These are phyloP conservation scores for Drosophila vallismaia DNA, from an alignment of 2,888 invertebrate species.

Conservation along the genomic window DNA sequence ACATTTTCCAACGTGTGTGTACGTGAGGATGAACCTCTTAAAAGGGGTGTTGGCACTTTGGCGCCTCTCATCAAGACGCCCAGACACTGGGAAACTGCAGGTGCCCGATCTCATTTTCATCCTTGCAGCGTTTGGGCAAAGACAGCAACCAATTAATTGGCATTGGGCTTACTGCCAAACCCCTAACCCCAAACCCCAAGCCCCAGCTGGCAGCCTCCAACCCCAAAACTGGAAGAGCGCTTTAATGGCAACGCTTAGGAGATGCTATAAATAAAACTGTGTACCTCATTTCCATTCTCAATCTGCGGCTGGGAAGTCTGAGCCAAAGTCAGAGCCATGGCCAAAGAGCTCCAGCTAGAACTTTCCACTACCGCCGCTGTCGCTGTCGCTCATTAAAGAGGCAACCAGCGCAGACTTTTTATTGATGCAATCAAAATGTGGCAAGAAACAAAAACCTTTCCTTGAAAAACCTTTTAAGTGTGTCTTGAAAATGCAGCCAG, in stretches of 20 bases:
- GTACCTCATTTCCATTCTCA: slow-evolving; percentile 77
- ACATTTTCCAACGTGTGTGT: slow-evolving; percentile 16
- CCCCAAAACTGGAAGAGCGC: slow-evolving; percentile 43
- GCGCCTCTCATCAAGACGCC: slow-evolving; percentile 75
- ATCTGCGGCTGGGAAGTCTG: slow-evolving; percentile 34
- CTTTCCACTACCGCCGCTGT: slow-evolving; percentile 47
- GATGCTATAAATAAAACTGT: slow-evolving; percentile 75
- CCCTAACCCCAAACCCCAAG: slow-evolving; percentile 27
- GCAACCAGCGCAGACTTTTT: slow-evolving; percentile 58
- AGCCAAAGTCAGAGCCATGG: neutral
- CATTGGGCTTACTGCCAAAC: slow-evolving; percentile 50
- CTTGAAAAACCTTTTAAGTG: slow-evolving; percentile 48
- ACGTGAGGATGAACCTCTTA: slow-evolving; percentile 25
- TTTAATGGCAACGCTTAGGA: slow-evolving; percentile 76
- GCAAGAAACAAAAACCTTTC: slow-evolving; percentile 47
- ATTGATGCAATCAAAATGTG: slow-evolving; percentile 74
- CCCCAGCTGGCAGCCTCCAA: neutral
- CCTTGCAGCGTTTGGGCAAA: slow-evolving; percentile 64
- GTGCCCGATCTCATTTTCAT: slow-evolving; percentile 30
- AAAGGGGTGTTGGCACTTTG: slow-evolving; percentile 76
- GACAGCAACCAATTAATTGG: slow-evolving; percentile 75
- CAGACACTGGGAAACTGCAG: slow-evolving; percentile 52
- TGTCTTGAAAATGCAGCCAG: slow-evolving; percentile 61
- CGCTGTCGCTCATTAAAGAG: slow-evolving; percentile 63
- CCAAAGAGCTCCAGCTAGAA: slow-evolving; percentile 34